Conservation (phyloP, 2,888 invertebrate species). For the Eucera pruinosa region DNA sequence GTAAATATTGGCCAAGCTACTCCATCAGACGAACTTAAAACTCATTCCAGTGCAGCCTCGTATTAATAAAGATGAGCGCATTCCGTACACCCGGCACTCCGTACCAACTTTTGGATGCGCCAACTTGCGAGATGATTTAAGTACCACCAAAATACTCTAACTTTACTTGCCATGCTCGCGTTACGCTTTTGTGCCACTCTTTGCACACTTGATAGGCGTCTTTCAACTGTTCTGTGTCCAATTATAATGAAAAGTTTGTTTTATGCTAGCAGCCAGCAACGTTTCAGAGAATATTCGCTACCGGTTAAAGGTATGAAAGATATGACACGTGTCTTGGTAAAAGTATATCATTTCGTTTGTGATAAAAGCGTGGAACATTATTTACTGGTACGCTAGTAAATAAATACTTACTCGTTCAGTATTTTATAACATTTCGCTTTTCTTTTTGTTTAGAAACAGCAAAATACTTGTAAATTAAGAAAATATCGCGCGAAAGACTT, state of each 20-base stretch:
- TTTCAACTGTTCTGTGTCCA: background rate
- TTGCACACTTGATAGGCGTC: background rate
- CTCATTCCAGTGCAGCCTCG: constrained; percentile 58
- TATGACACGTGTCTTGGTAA: too few relatives aligned
- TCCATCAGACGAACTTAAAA: constrained; percentile 73
- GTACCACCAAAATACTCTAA: constrained; percentile 60
- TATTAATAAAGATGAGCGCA: constrained; percentile 80
- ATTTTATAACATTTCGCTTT: too few relatives aligned
- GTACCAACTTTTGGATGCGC: constrained; percentile 61
- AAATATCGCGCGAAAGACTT: too few relatives aligned
- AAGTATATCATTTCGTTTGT: too few relatives aligned
- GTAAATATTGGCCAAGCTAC: constrained; percentile 78
- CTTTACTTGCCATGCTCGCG: constrained; percentile 30
- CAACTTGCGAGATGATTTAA: constrained; percentile 68
- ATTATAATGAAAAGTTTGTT: background rate
- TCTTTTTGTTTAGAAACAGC: too few relatives aligned
- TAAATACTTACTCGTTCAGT: too few relatives aligned
- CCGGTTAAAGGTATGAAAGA: too few relatives aligned
- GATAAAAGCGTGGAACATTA: too few relatives aligned
- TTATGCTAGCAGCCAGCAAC: background rate
- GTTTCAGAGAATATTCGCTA: too few relatives aligned
- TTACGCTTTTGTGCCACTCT: background rate
- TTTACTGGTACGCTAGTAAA: too few relatives aligned
- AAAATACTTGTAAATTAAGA: too few relatives aligned
- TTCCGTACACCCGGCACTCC: constrained; percentile 70